Percentiles rank a stretch among this genome's conserved stretches.
These are phyloP conservation scores for Cololabis saira DNA, from an alignment of 2,113 vertebrate genomes.

Conservation along the genomic window DNA sequence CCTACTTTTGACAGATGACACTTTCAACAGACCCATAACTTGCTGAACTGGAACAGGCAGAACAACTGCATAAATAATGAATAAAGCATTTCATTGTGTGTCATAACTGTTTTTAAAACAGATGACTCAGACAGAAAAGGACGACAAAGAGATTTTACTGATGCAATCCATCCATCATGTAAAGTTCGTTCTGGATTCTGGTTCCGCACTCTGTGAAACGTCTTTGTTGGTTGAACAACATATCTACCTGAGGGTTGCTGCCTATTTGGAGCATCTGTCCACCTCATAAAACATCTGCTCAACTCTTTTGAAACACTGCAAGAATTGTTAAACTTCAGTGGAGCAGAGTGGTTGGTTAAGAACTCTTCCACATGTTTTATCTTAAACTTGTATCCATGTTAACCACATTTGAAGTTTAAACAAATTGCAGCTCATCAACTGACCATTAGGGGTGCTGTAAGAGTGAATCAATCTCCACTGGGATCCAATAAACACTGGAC, in stretches of 20 bases:
- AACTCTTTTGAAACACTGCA: no score
- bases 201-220: slow-evolving; percentile 23
- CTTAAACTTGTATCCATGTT: no score
- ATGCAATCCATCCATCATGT: slow-evolving; percentile 30
- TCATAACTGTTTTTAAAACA: slow-evolving; percentile 34
- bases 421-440: no score
- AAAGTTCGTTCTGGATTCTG: slow-evolving; percentile 13
- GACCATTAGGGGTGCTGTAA: no score
- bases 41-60: slow-evolving; percentile 31
- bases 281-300: neutral
- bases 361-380: no score
- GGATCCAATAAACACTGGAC: no score
- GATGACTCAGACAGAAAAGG: slow-evolving; percentile 22
- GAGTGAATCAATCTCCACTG: no score
- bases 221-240: slow-evolving; percentile 4
- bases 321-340: no score
- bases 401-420: no score
- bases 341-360: no score
- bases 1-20: slow-evolving; percentile 61
- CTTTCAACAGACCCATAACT: slow-evolving; percentile 67
- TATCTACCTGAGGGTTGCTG: neutral
- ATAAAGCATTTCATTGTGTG: slow-evolving; percentile 54
- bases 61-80: slow-evolving; percentile 51
- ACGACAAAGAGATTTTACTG: slow-evolving; percentile 13
- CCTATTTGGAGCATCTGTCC: neutral